Conservation (phyloP, 2,113 vertebrate species). For the Perca fluviatilis region DNA sequence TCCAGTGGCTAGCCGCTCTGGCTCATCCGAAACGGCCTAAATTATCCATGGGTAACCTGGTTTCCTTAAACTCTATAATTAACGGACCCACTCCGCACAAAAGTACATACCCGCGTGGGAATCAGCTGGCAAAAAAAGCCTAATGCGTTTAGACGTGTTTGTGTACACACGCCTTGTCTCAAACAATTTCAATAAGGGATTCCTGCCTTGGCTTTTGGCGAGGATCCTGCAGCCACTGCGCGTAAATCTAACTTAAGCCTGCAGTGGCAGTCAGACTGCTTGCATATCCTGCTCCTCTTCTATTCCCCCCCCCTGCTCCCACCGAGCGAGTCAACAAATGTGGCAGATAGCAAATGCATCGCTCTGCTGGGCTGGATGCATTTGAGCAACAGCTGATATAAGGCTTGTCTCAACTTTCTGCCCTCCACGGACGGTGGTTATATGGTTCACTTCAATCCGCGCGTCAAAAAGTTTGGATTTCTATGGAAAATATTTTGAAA, state of each 20-base stretch:
- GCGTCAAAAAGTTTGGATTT: conserved; percentile 45
- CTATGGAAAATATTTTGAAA: conserved; percentile 25
- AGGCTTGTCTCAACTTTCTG: conserved; percentile 43
- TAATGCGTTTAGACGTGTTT: conserved; percentile 64
- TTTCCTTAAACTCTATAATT: conserved; percentile 73
- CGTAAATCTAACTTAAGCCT: conserved; percentile 27
- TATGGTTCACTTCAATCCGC: conserved; percentile 16
- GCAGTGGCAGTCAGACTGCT: conserved; percentile 15
- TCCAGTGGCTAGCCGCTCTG: conserved; percentile 60
- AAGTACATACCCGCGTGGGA: conserved; percentile 56
- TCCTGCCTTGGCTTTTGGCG: conserved; percentile 22
- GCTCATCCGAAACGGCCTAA: conserved; percentile 50
- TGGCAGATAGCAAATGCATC: conserved; percentile 62
- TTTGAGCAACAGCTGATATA: conserved; percentile 73
- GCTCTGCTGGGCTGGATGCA: conserved; percentile 48
- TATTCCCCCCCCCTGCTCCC: neutral
- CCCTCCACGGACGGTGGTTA: conserved; percentile 10
- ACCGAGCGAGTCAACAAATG: conserved; percentile 58
- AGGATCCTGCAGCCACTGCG: conserved; percentile 30
- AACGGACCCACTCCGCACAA: conserved; percentile 56
- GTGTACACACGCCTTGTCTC: conserved; percentile 40
- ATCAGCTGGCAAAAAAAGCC: conserved; percentile 52
- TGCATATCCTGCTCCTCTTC: conserved; percentile 15
- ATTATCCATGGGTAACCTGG: conserved; percentile 69
- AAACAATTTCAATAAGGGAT: conserved; percentile 4